Evolutionary conservation across 1,140 invertebrate genomes (phyloP).

Genomic region (Lysiphlebus fabarum): DNA sequence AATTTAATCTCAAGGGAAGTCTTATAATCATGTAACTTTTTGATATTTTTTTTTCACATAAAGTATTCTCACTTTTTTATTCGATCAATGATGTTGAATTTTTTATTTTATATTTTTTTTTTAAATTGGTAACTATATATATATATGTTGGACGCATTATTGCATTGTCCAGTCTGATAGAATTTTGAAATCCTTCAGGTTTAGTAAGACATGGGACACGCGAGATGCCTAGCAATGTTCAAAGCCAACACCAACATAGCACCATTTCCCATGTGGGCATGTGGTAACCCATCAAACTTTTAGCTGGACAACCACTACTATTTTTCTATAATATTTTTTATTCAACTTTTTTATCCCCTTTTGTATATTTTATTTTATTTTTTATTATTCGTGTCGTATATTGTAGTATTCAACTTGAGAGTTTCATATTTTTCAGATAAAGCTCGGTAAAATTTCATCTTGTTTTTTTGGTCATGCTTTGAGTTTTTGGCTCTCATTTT

Average conservation of each 20-base stretch:
- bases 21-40: too few relatives aligned
- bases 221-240: slow-evolving; percentile 49
- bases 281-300: slow-evolving; percentile 54
- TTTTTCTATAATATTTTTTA: slow-evolving; percentile 13
- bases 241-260: slow-evolving; percentile 27
- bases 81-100: too few relatives aligned
- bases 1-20: too few relatives aligned
- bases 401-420: slow-evolving; percentile 18
- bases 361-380: slow-evolving; percentile 20
- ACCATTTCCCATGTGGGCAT: slow-evolving; percentile 39
- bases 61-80: too few relatives aligned
- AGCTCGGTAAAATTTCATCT: background rate
- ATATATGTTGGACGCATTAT: slow-evolving; percentile 32
- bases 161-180: slow-evolving; percentile 57
- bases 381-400: slow-evolving; percentile 5
- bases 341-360: slow-evolving; percentile 26
- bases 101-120: too few relatives aligned
- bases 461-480: slow-evolving; percentile 4
- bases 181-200: slow-evolving; percentile 56
- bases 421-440: slow-evolving; percentile 12
- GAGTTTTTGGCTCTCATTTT: slow-evolving; percentile 1
- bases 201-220: slow-evolving; percentile 32
- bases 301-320: slow-evolving; percentile 32
- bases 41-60: too few relatives aligned
- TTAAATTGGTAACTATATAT: background rate